phyloP scores from a whole-genome alignment of 2,888 invertebrate species.

The Drosophila flavopinicola region DNA sequence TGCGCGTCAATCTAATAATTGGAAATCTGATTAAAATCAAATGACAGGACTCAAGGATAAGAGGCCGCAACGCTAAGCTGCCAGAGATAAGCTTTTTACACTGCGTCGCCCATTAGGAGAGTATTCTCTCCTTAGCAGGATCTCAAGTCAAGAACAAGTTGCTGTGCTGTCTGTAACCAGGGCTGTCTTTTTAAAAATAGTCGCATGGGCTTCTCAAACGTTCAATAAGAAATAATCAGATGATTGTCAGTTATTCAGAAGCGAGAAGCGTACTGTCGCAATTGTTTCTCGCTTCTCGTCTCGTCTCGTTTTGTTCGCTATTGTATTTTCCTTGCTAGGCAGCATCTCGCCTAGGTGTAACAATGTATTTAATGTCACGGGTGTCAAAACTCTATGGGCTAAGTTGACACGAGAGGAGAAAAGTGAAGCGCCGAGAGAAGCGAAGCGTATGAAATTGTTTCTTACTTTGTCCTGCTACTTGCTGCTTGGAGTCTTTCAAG shows the following conservation, averaged over 20 bases:
- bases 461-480: background rate
- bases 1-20: conserved; percentile 56
- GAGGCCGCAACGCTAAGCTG: conserved; percentile 14
- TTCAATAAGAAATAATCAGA: too few relatives aligned
- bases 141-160: conserved; percentile 1
- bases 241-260: background rate
- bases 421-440: background rate
- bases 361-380: conserved; percentile 7
- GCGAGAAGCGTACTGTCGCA: background rate
- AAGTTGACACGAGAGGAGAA: background rate
- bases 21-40: conserved; percentile 53
- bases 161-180: too few relatives aligned
- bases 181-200: too few relatives aligned
- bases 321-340: background rate
- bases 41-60: conserved; percentile 40
- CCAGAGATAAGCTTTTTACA: conserved; percentile 28
- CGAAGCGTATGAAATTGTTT: background rate
- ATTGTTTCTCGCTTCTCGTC: background rate
- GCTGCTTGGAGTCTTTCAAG: background rate
- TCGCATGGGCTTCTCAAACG: too few relatives aligned
- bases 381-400: conserved; percentile 2
- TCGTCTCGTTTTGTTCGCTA: background rate
- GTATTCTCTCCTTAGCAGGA: conserved; percentile 10
- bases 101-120: conserved; percentile 9
- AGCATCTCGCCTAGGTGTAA: background rate